Percentiles rank a stretch among this genome's conserved stretches.
These are phyloP conservation scores for Xestobium rufovillosum DNA, from an alignment of 2,888 invertebrate species.

Conservation along the genomic window DNA sequence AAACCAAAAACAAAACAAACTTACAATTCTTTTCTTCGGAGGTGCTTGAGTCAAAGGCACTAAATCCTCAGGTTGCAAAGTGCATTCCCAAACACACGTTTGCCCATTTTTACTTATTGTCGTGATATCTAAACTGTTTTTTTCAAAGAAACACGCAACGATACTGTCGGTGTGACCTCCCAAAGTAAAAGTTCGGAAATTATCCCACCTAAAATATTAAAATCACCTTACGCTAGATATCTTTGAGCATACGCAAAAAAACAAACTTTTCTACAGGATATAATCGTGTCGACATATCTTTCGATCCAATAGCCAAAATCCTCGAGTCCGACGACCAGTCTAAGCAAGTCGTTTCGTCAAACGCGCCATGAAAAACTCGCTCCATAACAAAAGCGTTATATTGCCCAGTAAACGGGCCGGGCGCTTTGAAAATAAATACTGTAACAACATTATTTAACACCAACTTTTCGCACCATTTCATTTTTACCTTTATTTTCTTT, in stretches of 20 bases:
- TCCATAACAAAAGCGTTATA: constrained; percentile 85
- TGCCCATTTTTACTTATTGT: constrained; percentile 80
- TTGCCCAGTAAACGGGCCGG: constrained; percentile 70
- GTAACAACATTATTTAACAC: constrained; percentile 33
- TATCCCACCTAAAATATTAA: constrained; percentile 44
- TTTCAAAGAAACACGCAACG: constrained; percentile 82
- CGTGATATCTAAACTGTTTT: constrained; percentile 73
- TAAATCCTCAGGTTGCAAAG: constrained; percentile 63
- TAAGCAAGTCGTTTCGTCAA: constrained; percentile 76
- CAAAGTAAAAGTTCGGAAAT: constrained; percentile 69
- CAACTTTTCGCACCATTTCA: constrained; percentile 1
- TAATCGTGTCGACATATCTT: constrained; percentile 81
- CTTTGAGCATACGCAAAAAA: too few relatives aligned
- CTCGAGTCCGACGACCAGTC: constrained; percentile 92
- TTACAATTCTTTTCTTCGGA: constrained; percentile 45
- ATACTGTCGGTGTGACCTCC: constrained; percentile 82
- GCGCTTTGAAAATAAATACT: constrained; percentile 82
- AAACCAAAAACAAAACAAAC: constrained; percentile 1
- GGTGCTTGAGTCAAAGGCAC: constrained; percentile 44
- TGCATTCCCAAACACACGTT: constrained; percentile 80
- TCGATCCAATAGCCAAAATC: constrained; percentile 81
- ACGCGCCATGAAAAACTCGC: constrained; percentile 71
- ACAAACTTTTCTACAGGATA: constrained; percentile 63
- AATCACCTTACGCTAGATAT: neutral
- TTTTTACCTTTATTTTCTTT: constrained; percentile 69